phyloP scores from a whole-genome alignment of 2,888 invertebrate genomes.

The Parasteatoda lunata region DNA sequence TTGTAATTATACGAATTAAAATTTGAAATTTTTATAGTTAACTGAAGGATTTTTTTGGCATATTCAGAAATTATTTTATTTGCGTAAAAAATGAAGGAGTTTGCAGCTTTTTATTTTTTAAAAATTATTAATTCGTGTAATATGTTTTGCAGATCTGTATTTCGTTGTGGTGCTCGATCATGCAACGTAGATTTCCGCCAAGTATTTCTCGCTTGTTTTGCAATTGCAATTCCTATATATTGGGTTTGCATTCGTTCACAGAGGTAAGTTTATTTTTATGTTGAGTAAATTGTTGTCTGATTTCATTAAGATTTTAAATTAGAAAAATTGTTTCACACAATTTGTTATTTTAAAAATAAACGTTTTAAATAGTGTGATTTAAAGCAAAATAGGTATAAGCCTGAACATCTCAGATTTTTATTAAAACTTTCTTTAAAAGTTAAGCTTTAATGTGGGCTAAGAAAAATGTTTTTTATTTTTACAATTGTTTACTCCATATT shows the following conservation, averaged over 20 bases:
- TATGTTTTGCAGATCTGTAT: slow-evolving; percentile 35
- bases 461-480: no score
- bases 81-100: neutral
- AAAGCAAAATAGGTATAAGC: no score
- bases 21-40: neutral
- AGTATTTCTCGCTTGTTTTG: slow-evolving; percentile 69
- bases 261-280: slow-evolving; percentile 33
- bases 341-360: no score
- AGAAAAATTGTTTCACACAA: no score
- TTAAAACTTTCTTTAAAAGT: no score
- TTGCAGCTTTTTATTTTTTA: neutral
- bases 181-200: slow-evolving; percentile 46
- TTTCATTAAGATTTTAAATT: neutral
- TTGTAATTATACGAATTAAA: no score
- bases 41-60: neutral
- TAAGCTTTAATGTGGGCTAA: no score
- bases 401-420: no score
- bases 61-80: neutral
- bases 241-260: slow-evolving; percentile 72
- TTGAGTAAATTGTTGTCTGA: neutral
- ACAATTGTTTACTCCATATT: no score
- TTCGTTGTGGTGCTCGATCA: slow-evolving; percentile 14
- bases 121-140: neutral
- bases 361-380: no score
- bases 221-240: slow-evolving; percentile 71